Percentiles rank a stretch among this genome's conserved stretches.
Evolutionary conservation across 1,140 invertebrate genomes (phyloP).

Genomic region (Caerostris extrusa): DNA sequence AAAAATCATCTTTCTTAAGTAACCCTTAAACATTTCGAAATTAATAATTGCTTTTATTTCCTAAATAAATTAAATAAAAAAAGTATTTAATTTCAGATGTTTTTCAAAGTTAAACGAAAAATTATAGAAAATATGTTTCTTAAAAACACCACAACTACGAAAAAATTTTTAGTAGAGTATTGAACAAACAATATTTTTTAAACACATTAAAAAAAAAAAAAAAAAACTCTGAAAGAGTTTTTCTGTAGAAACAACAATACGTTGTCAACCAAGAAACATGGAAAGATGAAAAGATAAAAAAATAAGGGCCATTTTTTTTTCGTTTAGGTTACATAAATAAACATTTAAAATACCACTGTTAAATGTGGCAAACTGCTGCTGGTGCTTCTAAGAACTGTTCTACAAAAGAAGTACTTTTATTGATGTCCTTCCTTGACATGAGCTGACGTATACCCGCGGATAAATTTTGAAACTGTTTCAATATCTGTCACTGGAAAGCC

Average conservation of each 20-base stretch:
- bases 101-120: no score
- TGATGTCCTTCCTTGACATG: constrained; percentile 22
- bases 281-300: neutral
- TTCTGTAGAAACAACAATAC: neutral
- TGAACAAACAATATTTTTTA: neutral
- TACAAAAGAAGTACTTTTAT: constrained; percentile 17
- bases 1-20: no score
- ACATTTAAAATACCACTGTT: constrained; percentile 28
- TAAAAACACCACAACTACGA: no score
- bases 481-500: constrained; percentile 19
- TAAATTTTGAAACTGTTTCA: constrained; percentile 38
- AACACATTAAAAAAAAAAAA: neutral
- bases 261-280: neutral
- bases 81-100: no score
- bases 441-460: neutral
- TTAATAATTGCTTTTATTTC: no score
- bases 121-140: no score
- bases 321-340: neutral
- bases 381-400: neutral
- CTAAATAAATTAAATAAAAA: no score
- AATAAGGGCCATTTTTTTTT: neutral
- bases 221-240: neutral
- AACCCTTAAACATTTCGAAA: no score
- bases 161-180: no score
- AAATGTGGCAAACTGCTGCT: constrained; percentile 10